Base-by-base conservation (phyloP, 1,140 invertebrate species). In the Penaeus vannamei region DNA sequence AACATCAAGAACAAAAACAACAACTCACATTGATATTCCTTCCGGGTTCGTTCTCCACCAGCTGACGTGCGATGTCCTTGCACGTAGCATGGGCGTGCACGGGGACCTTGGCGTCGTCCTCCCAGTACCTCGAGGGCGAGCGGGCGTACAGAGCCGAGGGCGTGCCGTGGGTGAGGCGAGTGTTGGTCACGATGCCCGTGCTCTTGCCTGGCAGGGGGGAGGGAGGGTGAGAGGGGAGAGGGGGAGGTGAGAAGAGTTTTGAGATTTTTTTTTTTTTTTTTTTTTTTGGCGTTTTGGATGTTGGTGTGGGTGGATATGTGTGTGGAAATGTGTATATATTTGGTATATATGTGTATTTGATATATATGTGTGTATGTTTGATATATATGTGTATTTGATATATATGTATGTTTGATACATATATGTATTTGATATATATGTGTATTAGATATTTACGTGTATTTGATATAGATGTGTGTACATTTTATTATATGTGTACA, bases 121-220 rank as follows among this genome's bases (percentile, higher is more conserved):
- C 97, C 97, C 97, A 98, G 69, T 95, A 94, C 23, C 97, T 93
- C 26, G 80, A 82, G 36, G 97, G 93, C 5, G 94, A 94, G 92
- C 97, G 95, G 1, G 97, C 97, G 92, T 98, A 99, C 0, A 97
- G 92, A 0, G 97, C 96, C 0, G 96, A 95, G 0, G 98, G 98
- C 0, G 97, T 98, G 0, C 97, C 98, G 93, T 98, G 97, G 0
- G 97, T 98, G 0, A 99, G 95, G 84, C 97, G 94, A 61, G 97
- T 97, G 0, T 96, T 98, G 0, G 97, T 98, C 1, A 98, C 97
- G 84, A 99, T 95, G 29, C 98, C 98, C 95, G 90, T 90, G 81
- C 85, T 84, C 76, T 90, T 90, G 36, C 89, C 89, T 90, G 29
- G 53, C 0, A 10, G 17, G 17, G 19, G 61, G 42, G 62, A 61